A percentile compares a stretch with the other conserved stretches of the same genome.
These are phyloP conservation scores for Grallaria varia DNA, from an alignment of 2,113 vertebrate species.

Conservation along the genomic window DNA sequence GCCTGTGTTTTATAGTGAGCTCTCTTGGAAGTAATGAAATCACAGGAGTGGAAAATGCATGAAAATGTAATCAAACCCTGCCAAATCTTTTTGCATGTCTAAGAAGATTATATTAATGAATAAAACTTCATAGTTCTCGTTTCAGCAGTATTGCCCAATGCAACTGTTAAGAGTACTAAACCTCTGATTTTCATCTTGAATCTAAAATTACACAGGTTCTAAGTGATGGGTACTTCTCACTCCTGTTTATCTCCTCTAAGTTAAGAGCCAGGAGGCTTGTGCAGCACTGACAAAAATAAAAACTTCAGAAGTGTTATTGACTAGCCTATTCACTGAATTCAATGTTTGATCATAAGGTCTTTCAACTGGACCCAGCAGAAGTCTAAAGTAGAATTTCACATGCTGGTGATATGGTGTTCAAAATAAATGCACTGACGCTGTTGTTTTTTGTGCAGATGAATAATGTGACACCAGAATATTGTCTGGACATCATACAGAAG, in stretches of 20 bases:
- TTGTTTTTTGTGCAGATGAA: conserved; percentile 81
- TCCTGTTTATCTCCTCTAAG: neutral
- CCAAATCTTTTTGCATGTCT: neutral
- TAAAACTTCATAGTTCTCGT: neutral
- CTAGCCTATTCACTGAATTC: neutral
- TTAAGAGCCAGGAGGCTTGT: neutral
- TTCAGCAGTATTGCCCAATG: neutral
- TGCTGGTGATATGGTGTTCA: neutral
- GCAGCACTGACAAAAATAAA: neutral
- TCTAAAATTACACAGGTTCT: neutral
- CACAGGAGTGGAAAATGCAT: conserved; percentile 17
- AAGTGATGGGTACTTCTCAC: neutral
- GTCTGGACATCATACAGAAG: conserved; percentile 91
- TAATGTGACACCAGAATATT: conserved; percentile 88
- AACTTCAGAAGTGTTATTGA: neutral
- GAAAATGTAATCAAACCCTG: conserved; percentile 38
- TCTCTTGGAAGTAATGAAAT: conserved; percentile 47
- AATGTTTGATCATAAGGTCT: neutral
- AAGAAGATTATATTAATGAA: conserved; percentile 10
- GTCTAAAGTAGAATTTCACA: neutral
- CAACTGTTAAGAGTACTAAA: neutral
- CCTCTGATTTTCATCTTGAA: neutral
- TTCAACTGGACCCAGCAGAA: neutral
- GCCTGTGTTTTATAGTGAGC: neutral
- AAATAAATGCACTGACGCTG: neutral